Evolutionary conservation across 2,888 invertebrate genomes (phyloP).

Genomic region (Plebejus argus): DNA sequence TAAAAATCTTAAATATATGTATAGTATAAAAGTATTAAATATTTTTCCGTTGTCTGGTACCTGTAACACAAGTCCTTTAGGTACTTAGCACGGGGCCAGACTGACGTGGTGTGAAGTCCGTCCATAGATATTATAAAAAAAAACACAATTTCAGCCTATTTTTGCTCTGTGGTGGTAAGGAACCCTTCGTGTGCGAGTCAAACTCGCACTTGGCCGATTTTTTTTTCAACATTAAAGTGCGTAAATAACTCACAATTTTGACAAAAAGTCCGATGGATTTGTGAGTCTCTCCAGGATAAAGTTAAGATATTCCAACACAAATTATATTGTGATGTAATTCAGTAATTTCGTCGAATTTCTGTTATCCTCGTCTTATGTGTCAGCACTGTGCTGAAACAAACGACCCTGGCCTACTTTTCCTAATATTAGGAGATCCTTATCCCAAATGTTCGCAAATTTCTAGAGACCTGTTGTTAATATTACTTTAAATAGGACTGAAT

Average conservation of each 20-base stretch:
- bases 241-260: neutral
- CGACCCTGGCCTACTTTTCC: constrained; percentile 10
- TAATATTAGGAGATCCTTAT: constrained; percentile 14
- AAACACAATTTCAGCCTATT: no score
- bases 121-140: no score
- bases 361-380: neutral
- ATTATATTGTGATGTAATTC: neutral
- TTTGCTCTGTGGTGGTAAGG: no score
- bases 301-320: neutral
- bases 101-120: no score
- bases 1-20: no score
- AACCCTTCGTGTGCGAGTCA: no score
- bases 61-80: no score
- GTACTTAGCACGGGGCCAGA: no score
- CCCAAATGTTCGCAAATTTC: neutral
- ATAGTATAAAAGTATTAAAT: no score
- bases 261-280: neutral
- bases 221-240: neutral
- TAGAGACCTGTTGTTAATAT: neutral
- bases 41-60: no score
- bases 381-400: neutral
- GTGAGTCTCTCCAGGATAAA: neutral
- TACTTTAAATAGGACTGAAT: neutral
- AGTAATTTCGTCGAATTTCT: constrained; percentile 12
- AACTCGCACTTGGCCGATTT: no score